Evolutionary conservation across 1,140 invertebrate species (phyloP).

Genomic region (Lordiphosa stackelbergi): DNA sequence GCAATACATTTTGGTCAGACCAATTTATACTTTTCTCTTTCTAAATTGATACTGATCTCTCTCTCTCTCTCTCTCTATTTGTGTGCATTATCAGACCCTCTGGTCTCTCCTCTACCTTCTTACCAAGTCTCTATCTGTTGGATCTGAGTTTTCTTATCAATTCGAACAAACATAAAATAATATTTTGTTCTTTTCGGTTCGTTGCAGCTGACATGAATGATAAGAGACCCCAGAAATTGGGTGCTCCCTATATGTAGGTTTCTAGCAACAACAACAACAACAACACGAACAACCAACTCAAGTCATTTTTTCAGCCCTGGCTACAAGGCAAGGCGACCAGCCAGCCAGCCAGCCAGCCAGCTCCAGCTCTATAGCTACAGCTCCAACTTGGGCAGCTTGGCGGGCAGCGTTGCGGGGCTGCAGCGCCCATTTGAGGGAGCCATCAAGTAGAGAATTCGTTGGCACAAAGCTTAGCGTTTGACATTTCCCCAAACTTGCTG

Average conservation of each 20-base stretch:
- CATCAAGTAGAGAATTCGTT: constrained; percentile 63
- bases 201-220: constrained; percentile 54
- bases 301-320: constrained; percentile 27
- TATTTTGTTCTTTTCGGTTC: constrained; percentile 26
- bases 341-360: constrained; percentile 49
- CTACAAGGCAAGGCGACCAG: constrained; percentile 49
- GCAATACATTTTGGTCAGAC: too few relatives aligned
- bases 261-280: background rate
- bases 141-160: constrained; percentile 33
- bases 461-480: constrained; percentile 60
- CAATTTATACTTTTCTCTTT: too few relatives aligned
- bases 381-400: constrained; percentile 25
- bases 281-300: constrained; percentile 1
- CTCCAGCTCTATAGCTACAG: constrained; percentile 43
- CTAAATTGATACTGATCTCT: too few relatives aligned
- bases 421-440: constrained; percentile 73
- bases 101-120: too few relatives aligned
- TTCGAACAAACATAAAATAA: constrained; percentile 46
- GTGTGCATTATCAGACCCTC: too few relatives aligned
- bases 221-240: constrained; percentile 12
- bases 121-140: background rate
- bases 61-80: too few relatives aligned
- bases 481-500: constrained; percentile 76
- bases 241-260: too few relatives aligned
- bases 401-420: constrained; percentile 50